Evolutionary conservation across 2,113 vertebrate genomes (phyloP), one percentile per base, ranked within the genome.

Genomic region (Chitala chitala): DNA sequence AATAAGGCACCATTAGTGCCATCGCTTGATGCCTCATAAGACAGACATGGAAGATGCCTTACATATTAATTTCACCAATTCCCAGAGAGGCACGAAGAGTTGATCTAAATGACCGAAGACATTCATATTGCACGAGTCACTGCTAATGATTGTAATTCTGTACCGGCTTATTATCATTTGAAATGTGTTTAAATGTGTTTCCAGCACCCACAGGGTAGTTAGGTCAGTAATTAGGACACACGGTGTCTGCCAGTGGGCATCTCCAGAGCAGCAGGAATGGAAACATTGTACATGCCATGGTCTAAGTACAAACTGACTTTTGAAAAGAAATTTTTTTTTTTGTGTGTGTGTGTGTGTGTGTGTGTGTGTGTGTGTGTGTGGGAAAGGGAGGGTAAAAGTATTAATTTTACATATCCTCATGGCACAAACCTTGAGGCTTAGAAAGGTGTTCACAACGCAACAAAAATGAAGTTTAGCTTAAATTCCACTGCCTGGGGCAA

Each of bases 101-200:
- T 64, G 50, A 53, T 74, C 36, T 66, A n/a, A 66, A 68, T 66
- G 73, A 74, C 61, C 48, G n/a, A 31, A 74, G 63, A 54, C 33
- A 26, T 66, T 68, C 48, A 50, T 64, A 44, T 55, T 24, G 48
- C 73, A 40, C 42, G 73, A 74, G 73, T 42, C 72, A 24, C 46
- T 36, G 72, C 38, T 74, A 74, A 74, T 74, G 61, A 74, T 64
- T 74, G 22, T 74, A 65, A 74, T 74, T 74, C 63, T 65, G 61
- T 36, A 9, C 33, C 13, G 73, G 61, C 33, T 51, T 66, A 74
- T 64, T 74, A 64, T 53, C 20, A 38, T 72, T 55, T 74, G 63
- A 74, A 74, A 74, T 54, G n/a, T 65, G 44, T 68, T 66, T 74
- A 74, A 68, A 74, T 74, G 48, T 66, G 61, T 26, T 74, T 64